phyloP scores from a whole-genome alignment of 2,888 invertebrate species.

The Stomorhina lunata region DNA sequence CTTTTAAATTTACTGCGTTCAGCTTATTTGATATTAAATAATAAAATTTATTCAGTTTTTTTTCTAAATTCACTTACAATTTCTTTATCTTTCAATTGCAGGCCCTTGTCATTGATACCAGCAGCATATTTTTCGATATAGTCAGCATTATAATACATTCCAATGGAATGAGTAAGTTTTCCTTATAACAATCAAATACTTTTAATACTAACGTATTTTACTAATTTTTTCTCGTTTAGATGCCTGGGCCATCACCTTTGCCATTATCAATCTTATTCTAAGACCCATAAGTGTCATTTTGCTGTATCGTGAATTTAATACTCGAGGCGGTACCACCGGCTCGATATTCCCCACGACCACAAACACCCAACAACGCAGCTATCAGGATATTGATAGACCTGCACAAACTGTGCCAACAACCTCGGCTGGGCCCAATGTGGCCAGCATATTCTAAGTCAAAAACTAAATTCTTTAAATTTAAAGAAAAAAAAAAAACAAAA shows the following conservation, averaged over 20 bases:
- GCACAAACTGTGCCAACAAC: conserved; percentile 78
- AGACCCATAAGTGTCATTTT: conserved; percentile 77
- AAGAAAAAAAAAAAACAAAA: conserved; percentile 15
- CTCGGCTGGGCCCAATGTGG: conserved; percentile 76
- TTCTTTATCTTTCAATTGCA: conserved; percentile 71
- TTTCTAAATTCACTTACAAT: conserved; percentile 29
- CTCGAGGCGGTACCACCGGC: conserved; percentile 77
- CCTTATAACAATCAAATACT: not conserved
- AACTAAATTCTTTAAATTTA: not conserved
- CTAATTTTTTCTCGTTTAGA: conserved; percentile 72
- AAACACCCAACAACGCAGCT: conserved; percentile 76
- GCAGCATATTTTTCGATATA: conserved; percentile 79
- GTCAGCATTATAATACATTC: conserved; percentile 76
- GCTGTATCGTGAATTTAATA: conserved; percentile 77
- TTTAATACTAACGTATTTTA: not conserved
- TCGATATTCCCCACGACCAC: conserved; percentile 77
- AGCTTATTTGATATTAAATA: conserved; percentile 41
- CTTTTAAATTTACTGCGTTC: not conserved
- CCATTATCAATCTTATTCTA: conserved; percentile 77
- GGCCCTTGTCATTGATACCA: conserved; percentile 79
- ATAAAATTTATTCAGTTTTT: not conserved
- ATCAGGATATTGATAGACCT: conserved; percentile 79
- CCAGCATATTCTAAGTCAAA: conserved; percentile 77
- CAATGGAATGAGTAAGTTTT: conserved; percentile 77
- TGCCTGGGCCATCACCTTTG: conserved; percentile 78